phyloP scores from a whole-genome alignment of 2,797 vertebrate species.

The Meriones psammophilus region DNA sequence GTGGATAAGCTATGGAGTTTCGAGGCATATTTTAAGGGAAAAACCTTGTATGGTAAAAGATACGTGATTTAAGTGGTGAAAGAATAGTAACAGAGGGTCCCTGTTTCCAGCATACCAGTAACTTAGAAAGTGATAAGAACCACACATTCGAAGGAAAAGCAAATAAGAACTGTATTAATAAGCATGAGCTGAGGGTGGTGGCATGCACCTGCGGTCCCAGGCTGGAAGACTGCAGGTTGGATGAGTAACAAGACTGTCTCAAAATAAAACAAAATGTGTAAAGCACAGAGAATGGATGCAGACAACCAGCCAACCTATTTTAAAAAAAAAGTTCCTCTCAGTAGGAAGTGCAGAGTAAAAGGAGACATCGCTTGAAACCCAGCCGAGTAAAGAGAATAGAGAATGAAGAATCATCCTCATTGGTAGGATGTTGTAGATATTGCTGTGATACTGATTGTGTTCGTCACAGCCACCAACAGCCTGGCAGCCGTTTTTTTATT shows the following conservation, averaged over 20 bases:
- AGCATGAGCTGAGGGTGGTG: not conserved
- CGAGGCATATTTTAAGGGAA: not conserved
- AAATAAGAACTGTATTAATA: not conserved
- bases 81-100: no score
- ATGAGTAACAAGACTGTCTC: not conserved
- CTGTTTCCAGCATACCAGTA: not conserved
- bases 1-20: accelerated
- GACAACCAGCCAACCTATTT: not conserved
- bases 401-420: not conserved
- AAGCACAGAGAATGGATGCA: not conserved
- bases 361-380: not conserved
- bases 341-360: conserved; percentile 31
- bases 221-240: not conserved
- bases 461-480: not conserved
- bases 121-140: not conserved
- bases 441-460: not conserved
- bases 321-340: not conserved
- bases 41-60: not conserved
- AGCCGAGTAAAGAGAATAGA: not conserved
- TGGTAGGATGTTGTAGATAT: not conserved
- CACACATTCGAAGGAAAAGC: not conserved
- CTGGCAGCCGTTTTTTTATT: not conserved
- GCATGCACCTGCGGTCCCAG: not conserved
- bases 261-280: not conserved
- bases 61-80: not conserved